Base-by-base conservation (phyloP, 2,797 vertebrate species). In the Manis pentadactyla region DNA sequence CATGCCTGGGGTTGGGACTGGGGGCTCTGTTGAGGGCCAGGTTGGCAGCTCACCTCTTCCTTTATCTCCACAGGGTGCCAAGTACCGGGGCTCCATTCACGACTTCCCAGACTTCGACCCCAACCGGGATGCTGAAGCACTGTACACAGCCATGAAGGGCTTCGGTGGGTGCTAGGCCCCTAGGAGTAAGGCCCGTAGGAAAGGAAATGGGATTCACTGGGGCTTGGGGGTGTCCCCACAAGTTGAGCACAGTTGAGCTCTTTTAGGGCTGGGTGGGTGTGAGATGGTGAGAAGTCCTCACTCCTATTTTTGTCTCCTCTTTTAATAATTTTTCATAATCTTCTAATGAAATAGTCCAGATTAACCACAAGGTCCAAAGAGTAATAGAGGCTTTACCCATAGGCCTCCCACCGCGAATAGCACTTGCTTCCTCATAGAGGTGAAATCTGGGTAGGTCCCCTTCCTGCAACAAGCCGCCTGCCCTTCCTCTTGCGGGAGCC, bases 91-190 rank as follows among this genome's bases (percentile, higher is more conserved):
- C 78, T 99, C 99, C 0, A 90, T 99, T 96, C 98, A 97, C 53
- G 99, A 99, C 86, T 99, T 98, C 97, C 98, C 98, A 0, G 97
- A 98, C 97, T 99, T 99, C 74, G 98, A 99, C 5, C 98, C 99
- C 81, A 98, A 81, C 77, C 98, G 98, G 95, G 99, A 99, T 90
- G 99, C 99, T 0, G 99, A 99, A 97, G 74, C 98, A 2, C 99
- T 99, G 95, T 99, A 99, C 98, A 99, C 98, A 53, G 99, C 99
- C 69, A 99, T 99, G 99, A 99, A 99, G 98, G 99, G 99, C 97
- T 98, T 99, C 0, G 99, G 99, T 99, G 98, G 87, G 99, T 98
- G 7, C 4, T 4, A 0, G 1, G 31, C 46, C 31, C 0, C 61
- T 0, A 6, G 55, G 23, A 31, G 19, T 1, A 55, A 55, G 46